Conservation (phyloP, 2,888 invertebrate species). For the Palloptera scutellata region DNA sequence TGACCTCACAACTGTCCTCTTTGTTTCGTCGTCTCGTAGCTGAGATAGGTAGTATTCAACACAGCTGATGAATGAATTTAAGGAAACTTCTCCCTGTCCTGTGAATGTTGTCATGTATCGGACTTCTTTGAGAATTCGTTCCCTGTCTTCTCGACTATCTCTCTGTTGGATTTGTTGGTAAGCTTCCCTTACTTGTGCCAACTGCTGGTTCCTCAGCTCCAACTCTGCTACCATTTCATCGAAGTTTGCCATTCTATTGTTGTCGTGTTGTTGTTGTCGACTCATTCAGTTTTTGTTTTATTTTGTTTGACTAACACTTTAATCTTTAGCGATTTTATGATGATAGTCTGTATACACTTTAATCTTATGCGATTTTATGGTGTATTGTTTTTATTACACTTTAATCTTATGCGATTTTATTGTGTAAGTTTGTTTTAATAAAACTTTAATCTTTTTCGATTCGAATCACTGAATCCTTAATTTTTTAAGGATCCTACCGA, state of each 20-base stretch:
- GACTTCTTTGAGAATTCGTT: not conserved
- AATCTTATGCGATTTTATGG: not conserved
- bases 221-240: not conserved
- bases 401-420: no score
- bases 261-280: not conserved
- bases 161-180: not conserved
- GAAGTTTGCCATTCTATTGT: not conserved
- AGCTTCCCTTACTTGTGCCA: not conserved
- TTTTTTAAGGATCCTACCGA: not conserved
- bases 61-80: constrained; percentile 15
- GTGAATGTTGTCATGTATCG: constrained; percentile 9
- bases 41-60: constrained; percentile 14
- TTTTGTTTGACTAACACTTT: not conserved
- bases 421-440: no score
- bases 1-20: not conserved
- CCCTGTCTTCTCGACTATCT: not conserved
- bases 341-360: not conserved
- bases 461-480: not conserved
- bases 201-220: not conserved
- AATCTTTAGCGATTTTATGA: not conserved
- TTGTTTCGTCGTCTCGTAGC: constrained; percentile 1
- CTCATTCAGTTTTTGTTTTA: not conserved
- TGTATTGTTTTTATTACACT: not conserved
- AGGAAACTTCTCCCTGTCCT: constrained; percentile 3
- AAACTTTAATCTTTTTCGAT: no score